Evolutionary conservation across 37 sponge, comb jelly and placozoan species (phyloP).

Genomic region (Oopsacas minuta): DNA sequence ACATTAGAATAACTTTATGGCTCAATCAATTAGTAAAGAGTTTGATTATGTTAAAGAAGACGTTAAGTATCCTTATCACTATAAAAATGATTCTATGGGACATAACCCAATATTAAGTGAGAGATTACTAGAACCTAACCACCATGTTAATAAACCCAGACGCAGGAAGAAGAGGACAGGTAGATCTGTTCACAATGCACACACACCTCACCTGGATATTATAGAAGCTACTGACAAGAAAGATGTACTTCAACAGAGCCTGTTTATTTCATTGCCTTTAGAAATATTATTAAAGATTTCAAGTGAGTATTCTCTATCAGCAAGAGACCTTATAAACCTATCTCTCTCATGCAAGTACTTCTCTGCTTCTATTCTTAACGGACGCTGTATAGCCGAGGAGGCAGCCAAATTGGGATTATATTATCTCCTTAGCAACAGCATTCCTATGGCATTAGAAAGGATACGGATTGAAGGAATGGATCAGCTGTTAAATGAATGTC

Average conservation of each 20-base stretch:
- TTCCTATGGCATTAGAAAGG: background rate
- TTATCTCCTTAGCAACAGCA: background rate
- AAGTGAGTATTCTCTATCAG: background rate
- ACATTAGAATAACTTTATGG: no score
- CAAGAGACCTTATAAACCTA: background rate
- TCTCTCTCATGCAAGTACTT: slow-evolving; percentile 17
- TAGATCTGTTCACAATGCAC: background rate
- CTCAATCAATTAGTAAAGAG: no score
- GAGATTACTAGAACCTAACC: no score
- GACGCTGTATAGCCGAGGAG: background rate
- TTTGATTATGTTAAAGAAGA: no score
- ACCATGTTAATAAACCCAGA: background rate
- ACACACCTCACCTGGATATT: background rate
- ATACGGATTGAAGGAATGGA: background rate
- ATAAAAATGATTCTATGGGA: no score
- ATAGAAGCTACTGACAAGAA: background rate
- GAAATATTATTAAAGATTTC: background rate
- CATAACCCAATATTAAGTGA: no score
- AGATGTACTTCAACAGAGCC: background rate
- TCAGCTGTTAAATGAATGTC: background rate
- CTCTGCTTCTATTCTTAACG: background rate
- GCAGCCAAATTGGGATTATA: background rate
- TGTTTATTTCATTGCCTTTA: background rate
- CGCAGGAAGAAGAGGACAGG: background rate
- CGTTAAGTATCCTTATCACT: no score